These are phyloP conservation scores for Priapulus caudatus DNA, from an alignment of 2,888 invertebrate species.

Conservation along the genomic window DNA sequence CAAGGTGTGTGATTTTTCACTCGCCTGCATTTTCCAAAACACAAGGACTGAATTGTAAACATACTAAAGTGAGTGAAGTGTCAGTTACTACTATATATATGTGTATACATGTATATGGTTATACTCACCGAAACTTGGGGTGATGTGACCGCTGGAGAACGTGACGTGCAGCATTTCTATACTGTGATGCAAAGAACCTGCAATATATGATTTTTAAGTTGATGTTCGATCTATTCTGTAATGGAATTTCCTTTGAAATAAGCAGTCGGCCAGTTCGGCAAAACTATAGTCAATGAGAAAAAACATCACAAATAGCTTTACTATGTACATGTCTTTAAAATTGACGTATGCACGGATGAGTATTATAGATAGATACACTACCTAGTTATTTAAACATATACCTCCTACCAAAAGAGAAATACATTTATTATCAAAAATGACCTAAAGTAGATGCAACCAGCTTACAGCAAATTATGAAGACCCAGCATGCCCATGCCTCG, in stretches of 20 bases:
- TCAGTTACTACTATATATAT: slow-evolving; percentile 56
- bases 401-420: no score
- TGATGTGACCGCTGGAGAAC: slow-evolving; percentile 76
- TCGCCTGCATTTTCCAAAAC: no score
- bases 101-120: slow-evolving; percentile 52
- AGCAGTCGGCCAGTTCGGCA: no score
- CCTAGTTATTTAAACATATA: no score
- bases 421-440: no score
- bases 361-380: no score
- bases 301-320: background rate
- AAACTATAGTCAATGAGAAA: slow-evolving; percentile 8
- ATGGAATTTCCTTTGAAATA: no score
- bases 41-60: background rate
- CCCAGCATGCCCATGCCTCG: slow-evolving; percentile 94
- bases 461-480: slow-evolving; percentile 70
- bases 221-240: no score
- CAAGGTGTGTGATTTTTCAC: no score
- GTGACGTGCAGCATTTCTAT: slow-evolving; percentile 62
- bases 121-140: slow-evolving; percentile 68
- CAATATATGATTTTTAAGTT: slow-evolving; percentile 19
- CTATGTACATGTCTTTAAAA: no score
- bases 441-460: slow-evolving; percentile 10
- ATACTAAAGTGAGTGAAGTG: slow-evolving; percentile 4
- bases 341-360: no score
- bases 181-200: slow-evolving; percentile 60